These are phyloP conservation scores for Tympanuchus pallidicinctus DNA, from an alignment of 2,113 vertebrate genomes.

Conservation along the genomic window DNA sequence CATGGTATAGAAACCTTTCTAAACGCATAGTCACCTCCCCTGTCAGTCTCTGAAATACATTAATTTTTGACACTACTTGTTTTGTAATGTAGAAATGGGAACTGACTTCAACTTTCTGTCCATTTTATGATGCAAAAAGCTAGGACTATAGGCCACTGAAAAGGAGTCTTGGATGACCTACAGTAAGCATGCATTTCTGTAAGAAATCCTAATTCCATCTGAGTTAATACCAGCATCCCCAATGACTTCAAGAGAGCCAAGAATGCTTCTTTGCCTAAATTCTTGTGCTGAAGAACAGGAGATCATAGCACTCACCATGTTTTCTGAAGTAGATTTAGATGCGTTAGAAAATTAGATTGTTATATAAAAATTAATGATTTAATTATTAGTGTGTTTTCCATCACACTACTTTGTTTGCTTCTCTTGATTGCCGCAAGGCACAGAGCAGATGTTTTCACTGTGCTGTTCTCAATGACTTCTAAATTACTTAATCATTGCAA, in stretches of 20 bases:
- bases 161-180: not conserved
- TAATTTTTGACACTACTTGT: not conserved
- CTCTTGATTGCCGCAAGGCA: not conserved
- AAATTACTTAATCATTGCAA: constrained; percentile 31
- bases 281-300: not conserved
- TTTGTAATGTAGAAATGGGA: not conserved
- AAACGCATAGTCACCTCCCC: not conserved
- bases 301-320: not conserved
- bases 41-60: not conserved
- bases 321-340: not conserved
- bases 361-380: not conserved
- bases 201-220: not conserved
- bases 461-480: constrained; percentile 40
- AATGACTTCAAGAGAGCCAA: not conserved
- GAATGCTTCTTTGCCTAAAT: not conserved
- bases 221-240: not conserved
- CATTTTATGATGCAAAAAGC: not conserved
- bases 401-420: constrained; percentile 20
- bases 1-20: not conserved
- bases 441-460: constrained; percentile 52
- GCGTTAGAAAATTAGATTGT: not conserved
- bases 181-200: not conserved
- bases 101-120: not conserved
- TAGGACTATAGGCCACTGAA: not conserved
- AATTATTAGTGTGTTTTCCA: constrained; percentile 17